A percentile compares a stretch with the other conserved stretches of the same genome.
These are phyloP conservation scores for Eurystomus gularis DNA, from an alignment of 2,113 vertebrate genomes.

Conservation along the genomic window DNA sequence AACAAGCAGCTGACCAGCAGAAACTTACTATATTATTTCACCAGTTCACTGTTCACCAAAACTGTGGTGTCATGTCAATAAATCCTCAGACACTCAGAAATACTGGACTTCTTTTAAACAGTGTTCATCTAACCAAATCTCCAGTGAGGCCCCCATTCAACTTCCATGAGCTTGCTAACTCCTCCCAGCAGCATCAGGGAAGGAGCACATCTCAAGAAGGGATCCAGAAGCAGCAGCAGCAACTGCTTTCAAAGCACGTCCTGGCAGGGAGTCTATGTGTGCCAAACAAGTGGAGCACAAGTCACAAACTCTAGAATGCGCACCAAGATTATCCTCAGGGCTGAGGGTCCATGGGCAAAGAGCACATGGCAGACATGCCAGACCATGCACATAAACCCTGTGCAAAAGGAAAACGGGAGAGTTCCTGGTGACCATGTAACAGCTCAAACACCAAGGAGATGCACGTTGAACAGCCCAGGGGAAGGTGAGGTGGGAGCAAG, in stretches of 20 bases:
- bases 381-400: background rate
- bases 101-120: background rate
- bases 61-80: background rate
- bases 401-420: background rate
- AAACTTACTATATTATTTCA: background rate
- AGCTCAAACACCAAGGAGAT: background rate
- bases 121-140: background rate
- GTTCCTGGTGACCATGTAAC: background rate
- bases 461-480: background rate
- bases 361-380: background rate
- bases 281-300: background rate
- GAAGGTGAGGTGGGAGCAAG: background rate
- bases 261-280: background rate
- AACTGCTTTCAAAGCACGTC: background rate
- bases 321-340: background rate
- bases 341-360: background rate
- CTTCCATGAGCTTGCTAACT: background rate
- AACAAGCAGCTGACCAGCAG: slow-evolving; percentile 28
- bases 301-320: background rate
- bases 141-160: background rate
- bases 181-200: background rate
- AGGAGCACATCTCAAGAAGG: background rate
- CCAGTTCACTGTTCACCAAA: background rate
- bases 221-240: background rate
- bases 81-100: background rate